A percentile compares a stretch with the other conserved stretches of the same genome.
Conservation (phyloP, 2,113 vertebrate species). For the Charina bottae region DNA sequence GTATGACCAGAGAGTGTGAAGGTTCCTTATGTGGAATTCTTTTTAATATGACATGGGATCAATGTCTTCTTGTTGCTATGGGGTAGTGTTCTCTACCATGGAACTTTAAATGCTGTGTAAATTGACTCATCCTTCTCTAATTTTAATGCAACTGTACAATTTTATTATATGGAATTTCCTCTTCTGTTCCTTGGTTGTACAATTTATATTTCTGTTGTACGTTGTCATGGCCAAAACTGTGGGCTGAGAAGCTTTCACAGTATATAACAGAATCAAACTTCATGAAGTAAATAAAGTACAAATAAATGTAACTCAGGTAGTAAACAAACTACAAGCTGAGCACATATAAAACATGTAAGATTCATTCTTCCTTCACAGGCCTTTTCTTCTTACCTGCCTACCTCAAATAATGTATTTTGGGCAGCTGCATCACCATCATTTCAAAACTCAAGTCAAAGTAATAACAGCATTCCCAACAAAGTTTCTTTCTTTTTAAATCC, state of each 20-base stretch:
- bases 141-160: not conserved
- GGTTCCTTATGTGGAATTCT: too few species aligned
- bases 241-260: not conserved
- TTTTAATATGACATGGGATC: too few species aligned
- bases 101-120: not conserved
- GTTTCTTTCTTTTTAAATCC: conserved; percentile 33
- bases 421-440: not conserved
- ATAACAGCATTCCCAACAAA: not conserved
- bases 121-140: not conserved
- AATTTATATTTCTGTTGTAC: not conserved
- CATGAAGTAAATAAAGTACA: not conserved
- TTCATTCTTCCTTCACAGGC: not conserved
- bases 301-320: not conserved
- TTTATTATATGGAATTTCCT: not conserved
- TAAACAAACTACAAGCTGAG: not conserved
- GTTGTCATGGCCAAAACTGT: not conserved
- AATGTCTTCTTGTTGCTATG: too few species aligned
- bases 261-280: not conserved
- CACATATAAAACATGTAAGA: not conserved
- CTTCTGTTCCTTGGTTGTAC: not conserved
- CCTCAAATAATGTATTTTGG: not conserved
- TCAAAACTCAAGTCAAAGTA: not conserved
- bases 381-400: not conserved
- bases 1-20: not conserved
- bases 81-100: not conserved